phyloP scores from a whole-genome alignment of 2,797 vertebrate species.

The Pampus argenteus region DNA sequence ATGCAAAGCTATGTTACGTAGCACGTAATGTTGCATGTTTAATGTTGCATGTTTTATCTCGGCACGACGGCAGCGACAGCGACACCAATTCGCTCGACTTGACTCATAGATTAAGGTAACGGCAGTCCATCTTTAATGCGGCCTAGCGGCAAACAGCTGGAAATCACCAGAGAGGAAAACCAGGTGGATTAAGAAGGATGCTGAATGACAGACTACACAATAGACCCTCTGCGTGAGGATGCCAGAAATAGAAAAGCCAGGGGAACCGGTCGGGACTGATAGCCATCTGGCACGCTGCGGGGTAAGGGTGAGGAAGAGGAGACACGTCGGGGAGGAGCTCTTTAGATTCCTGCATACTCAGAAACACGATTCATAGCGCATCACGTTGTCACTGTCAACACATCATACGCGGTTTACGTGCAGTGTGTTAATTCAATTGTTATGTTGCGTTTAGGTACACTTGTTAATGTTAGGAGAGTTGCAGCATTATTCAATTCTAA shows the following conservation, averaged over 20 bases:
- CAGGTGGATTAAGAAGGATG: slow-evolving; percentile 48
- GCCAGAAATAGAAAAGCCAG: slow-evolving; percentile 49
- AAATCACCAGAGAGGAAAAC: slow-evolving; percentile 7
- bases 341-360: slow-evolving; percentile 28
- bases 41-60: not conserved
- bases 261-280: slow-evolving; percentile 35
- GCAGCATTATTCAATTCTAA: not conserved
- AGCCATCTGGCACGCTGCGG: slow-evolving; percentile 47
- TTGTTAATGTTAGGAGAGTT: not conserved
- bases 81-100: not conserved
- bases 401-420: not conserved
- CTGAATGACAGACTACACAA: slow-evolving; percentile 42
- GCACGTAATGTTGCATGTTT: not conserved
- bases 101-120: not conserved
- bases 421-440: not conserved
- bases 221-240: not conserved
- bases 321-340: slow-evolving; percentile 10
- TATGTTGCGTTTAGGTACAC: not conserved
- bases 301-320: slow-evolving; percentile 30
- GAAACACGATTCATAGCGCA: not conserved
- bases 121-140: not conserved
- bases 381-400: not conserved
- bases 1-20: slow-evolving; percentile 1
- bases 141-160: slow-evolving; percentile 35
- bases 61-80: not conserved